A percentile compares a stretch with the other conserved stretches of the same genome.
Evolutionary conservation across 2,113 vertebrate species (phyloP).

Genomic region (Micromys minutus): DNA sequence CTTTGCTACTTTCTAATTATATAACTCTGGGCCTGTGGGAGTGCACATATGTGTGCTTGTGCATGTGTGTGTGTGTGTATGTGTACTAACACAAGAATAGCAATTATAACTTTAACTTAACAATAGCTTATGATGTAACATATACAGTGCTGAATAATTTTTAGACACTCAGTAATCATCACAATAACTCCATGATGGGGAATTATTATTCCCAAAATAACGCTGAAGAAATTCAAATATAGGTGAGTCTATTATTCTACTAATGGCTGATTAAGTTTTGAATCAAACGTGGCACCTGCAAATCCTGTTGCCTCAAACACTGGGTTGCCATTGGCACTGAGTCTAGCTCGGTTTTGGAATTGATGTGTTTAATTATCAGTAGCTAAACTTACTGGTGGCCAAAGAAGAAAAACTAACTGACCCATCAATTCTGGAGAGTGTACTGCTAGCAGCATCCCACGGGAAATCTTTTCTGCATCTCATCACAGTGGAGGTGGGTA

Average conservation of each 20-base stretch:
- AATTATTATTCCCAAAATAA: background rate
- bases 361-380: background rate
- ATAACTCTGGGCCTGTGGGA: background rate
- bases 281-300: background rate
- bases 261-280: background rate
- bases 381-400: constrained; percentile 38
- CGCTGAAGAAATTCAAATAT: background rate
- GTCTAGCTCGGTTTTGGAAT: background rate
- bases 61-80: background rate
- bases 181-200: background rate
- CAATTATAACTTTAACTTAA: constrained; percentile 21
- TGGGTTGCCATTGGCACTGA: background rate
- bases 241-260: constrained; percentile 11
- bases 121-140: background rate
- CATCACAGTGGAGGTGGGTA: background rate
- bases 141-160: background rate
- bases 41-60: no score
- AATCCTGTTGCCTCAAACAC: background rate
- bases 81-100: background rate
- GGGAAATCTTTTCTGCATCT: background rate
- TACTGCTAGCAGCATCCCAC: background rate
- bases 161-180: background rate
- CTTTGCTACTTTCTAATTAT: background rate
- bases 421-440: no score
- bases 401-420: background rate